Percentiles rank a stretch among this genome's conserved stretches.
Evolutionary conservation across 1,140 invertebrate genomes (phyloP).

Genomic region (Heliconius himera): DNA sequence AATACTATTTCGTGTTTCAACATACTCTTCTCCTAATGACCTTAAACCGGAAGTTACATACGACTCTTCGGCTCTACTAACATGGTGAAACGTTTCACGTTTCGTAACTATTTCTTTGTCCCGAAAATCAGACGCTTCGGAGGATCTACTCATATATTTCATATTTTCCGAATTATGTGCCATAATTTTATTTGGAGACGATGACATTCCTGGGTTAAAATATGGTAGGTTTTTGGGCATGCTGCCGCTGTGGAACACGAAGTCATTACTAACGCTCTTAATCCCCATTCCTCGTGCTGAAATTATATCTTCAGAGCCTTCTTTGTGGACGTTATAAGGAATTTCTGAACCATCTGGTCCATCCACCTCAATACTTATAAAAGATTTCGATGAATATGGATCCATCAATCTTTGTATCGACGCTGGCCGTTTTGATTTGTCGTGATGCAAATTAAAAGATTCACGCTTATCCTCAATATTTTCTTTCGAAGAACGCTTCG

Average conservation of each 20-base stretch:
- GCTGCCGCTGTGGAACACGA: conserved; percentile 68
- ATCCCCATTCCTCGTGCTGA: conserved; percentile 58
- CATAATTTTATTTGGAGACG: conserved; percentile 59
- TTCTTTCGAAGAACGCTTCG: conserved; percentile 70
- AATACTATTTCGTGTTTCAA: conserved; percentile 79
- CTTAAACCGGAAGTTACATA: conserved; percentile 63
- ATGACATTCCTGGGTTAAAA: conserved; percentile 64
- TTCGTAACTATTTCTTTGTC: conserved; percentile 60
- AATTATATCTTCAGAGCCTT: conserved; percentile 56
- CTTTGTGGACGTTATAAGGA: background rate
- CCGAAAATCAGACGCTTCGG: conserved; percentile 60
- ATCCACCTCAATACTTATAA: conserved; percentile 65
- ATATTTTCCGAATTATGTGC: conserved; percentile 69
- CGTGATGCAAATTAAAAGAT: conserved; percentile 63
- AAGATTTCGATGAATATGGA: conserved; percentile 69
- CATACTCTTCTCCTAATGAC: conserved; percentile 72
- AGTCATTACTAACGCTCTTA: conserved; percentile 62
- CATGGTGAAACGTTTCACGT: conserved; percentile 54
- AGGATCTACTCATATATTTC: conserved; percentile 63
- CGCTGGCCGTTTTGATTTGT: conserved; percentile 66
- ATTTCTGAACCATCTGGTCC: background rate
- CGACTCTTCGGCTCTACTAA: conserved; percentile 62
- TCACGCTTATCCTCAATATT: conserved; percentile 66
- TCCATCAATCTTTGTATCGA: conserved; percentile 70
- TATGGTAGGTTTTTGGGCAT: conserved; percentile 75